Evolutionary conservation across 2,797 vertebrate species (phyloP).

Genomic region (Anisognathus igniventris): DNA sequence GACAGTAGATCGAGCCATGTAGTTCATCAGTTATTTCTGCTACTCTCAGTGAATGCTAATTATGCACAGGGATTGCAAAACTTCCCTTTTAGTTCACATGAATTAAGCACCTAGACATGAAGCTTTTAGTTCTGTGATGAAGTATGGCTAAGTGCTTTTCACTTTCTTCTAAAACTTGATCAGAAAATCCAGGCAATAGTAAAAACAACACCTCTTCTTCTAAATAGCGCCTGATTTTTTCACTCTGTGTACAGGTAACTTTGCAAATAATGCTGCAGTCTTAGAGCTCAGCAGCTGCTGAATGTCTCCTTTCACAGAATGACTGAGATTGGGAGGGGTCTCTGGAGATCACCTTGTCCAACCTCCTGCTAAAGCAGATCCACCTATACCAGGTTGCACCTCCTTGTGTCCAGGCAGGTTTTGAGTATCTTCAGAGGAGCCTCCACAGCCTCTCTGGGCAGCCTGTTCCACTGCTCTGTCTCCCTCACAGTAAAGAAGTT

Average conservation of each 20-base stretch:
- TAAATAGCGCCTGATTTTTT: background rate
- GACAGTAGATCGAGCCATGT: background rate
- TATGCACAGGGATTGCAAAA: background rate
- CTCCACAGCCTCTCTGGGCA: background rate
- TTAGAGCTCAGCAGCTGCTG: background rate
- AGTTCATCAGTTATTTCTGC: background rate
- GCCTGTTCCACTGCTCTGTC: background rate
- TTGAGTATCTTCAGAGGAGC: background rate
- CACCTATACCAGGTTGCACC: background rate
- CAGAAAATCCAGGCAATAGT: background rate
- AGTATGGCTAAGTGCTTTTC: background rate
- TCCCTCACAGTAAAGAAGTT: background rate
- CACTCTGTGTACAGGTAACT: background rate
- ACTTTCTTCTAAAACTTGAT: background rate
- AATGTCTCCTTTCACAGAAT: background rate
- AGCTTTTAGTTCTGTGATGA: background rate
- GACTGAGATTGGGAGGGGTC: background rate
- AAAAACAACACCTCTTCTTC: background rate
- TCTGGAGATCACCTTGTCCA: background rate
- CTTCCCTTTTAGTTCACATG: background rate
- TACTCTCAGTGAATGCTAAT: background rate
- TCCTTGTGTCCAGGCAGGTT: background rate
- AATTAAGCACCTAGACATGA: background rate
- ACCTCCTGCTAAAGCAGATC: background rate
- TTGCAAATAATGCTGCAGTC: background rate